Evolutionary conservation across 2,113 vertebrate species (phyloP).

Genomic region (Passer montanus): DNA sequence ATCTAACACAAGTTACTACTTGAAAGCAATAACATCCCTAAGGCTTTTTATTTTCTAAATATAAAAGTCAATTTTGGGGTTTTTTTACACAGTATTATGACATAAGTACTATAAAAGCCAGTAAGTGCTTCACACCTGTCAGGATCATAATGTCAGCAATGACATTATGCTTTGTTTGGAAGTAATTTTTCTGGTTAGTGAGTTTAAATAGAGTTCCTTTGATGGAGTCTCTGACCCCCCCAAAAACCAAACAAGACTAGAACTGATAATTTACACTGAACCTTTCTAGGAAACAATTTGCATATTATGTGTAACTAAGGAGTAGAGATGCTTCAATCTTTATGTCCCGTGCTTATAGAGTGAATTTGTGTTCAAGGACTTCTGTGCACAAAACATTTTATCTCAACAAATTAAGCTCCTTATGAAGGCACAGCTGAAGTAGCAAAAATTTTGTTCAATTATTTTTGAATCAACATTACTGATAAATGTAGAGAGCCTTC

Average conservation of each 20-base stretch:
- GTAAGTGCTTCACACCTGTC: neutral
- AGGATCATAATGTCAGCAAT: neutral
- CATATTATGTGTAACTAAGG: neutral
- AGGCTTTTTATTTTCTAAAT: conserved; percentile 35
- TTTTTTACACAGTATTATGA: neutral
- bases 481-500: neutral
- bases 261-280: neutral
- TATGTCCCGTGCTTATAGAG: neutral
- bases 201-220: neutral
- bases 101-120: neutral
- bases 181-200: neutral
- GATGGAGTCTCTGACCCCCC: neutral
- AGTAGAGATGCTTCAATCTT: neutral
- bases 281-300: neutral
- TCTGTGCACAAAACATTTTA: neutral
- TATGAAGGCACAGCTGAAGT: neutral
- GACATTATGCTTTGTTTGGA: neutral
- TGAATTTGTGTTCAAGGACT: neutral
- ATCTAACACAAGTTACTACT: conserved; percentile 1
- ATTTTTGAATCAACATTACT: neutral
- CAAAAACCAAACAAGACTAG: neutral
- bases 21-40: neutral
- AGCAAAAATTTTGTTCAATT: neutral
- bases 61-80: neutral
- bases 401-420: neutral